Evolutionary conservation across 2,113 vertebrate genomes (phyloP).

Genomic region (Vulpes vulpes): DNA sequence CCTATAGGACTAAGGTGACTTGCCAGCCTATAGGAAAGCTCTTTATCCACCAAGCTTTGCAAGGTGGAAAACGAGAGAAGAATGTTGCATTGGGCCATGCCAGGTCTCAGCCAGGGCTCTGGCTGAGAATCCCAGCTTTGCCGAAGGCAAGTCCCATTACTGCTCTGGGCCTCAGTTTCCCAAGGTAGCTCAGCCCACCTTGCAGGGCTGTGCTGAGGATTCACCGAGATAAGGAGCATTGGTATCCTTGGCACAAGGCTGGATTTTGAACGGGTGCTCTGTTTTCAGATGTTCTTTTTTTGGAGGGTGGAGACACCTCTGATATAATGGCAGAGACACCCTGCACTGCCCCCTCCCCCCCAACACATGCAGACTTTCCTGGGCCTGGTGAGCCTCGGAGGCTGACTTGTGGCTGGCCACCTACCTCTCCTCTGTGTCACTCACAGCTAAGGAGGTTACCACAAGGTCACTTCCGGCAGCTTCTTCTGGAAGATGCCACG

Average conservation of each 20-base stretch:
- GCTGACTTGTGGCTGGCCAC: accelerated
- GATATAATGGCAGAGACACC: background rate
- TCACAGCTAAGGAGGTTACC: background rate
- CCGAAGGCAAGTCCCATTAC: background rate
- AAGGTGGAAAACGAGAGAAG: background rate
- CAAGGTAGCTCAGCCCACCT: background rate
- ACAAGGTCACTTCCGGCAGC: background rate
- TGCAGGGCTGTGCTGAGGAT: background rate
- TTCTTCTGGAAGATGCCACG: accelerated
- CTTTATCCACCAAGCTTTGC: accelerated
- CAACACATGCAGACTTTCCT: accelerated
- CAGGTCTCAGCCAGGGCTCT: too few species aligned
- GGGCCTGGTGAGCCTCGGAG: background rate
- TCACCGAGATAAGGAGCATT: accelerated
- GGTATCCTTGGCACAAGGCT: background rate
- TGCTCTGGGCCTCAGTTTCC: background rate
- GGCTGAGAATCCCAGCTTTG: background rate
- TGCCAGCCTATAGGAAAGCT: background rate
- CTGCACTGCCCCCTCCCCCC: background rate
- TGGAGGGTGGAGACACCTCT: background rate
- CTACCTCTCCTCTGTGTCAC: accelerated
- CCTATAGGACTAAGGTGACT: background rate
- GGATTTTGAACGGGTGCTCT: background rate
- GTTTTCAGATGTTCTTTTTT: background rate
- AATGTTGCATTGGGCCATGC: accelerated